These are phyloP conservation scores for Hipposideros armiger DNA, from an alignment of 2,113 vertebrate species.

Conservation along the genomic window DNA sequence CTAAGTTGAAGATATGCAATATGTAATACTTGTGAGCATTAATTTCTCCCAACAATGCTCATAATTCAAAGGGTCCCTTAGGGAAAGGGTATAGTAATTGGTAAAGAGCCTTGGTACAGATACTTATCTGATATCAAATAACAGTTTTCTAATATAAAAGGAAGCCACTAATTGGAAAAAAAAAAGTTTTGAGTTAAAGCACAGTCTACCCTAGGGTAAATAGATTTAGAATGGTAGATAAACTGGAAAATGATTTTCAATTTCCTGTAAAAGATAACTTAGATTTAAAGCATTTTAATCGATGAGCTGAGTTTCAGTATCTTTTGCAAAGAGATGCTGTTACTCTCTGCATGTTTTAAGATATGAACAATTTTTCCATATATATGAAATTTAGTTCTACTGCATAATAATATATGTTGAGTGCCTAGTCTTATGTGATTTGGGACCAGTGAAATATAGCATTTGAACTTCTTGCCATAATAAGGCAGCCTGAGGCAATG, in stretches of 20 bases:
- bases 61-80: background rate
- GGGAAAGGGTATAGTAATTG: background rate
- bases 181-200: background rate
- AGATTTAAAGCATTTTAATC: background rate
- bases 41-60: background rate
- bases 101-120: background rate
- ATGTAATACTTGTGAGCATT: background rate
- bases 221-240: background rate
- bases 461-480: background rate
- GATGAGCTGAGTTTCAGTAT: background rate
- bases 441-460: background rate
- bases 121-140: background rate
- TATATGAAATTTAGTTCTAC: slow-evolving; percentile 30
- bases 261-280: background rate
- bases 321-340: background rate
- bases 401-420: background rate
- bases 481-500: background rate
- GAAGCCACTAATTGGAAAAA: background rate
- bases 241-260: background rate
- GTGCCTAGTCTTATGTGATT: background rate
- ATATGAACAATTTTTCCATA: background rate
- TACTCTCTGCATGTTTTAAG: background rate
- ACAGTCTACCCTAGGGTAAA: background rate
- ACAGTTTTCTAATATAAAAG: background rate
- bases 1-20: background rate